These are phyloP conservation scores for Trissonchulus sp. DNA, from an alignment of 2,888 invertebrate species.

Conservation along the genomic window DNA sequence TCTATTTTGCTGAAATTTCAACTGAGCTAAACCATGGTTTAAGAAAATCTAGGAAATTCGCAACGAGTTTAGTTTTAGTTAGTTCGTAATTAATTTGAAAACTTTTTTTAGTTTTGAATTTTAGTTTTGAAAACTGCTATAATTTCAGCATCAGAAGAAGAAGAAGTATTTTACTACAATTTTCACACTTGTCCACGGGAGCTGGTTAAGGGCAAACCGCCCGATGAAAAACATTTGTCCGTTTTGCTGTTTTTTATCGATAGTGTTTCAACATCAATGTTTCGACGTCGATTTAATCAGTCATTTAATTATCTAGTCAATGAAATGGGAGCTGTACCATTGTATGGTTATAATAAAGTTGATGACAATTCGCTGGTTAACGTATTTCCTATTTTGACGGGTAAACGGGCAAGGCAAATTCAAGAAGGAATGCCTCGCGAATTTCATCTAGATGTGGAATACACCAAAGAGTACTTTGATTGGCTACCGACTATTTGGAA, in stretches of 20 bases:
- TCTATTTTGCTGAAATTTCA: too few species aligned
- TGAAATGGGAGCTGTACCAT: slow-evolving; percentile 43
- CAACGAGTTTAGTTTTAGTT: too few species aligned
- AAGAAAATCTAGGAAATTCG: too few species aligned
- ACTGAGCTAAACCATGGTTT: too few species aligned
- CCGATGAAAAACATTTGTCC: slow-evolving; percentile 30
- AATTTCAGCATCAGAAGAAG: too few species aligned
- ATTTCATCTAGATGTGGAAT: slow-evolving; percentile 37
- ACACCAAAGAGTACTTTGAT: slow-evolving; percentile 44
- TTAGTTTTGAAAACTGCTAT: too few species aligned
- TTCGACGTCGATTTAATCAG: slow-evolving; percentile 48
- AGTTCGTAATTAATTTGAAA: too few species aligned
- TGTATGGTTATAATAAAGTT: slow-evolving; percentile 54
- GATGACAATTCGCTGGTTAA: slow-evolving; percentile 55
- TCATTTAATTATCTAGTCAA: slow-evolving; percentile 45
- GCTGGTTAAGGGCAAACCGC: not conserved
- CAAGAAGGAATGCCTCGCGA: slow-evolving; percentile 25
- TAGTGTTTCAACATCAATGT: slow-evolving; percentile 53
- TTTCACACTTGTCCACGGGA: not conserved
- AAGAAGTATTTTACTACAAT: not conserved
- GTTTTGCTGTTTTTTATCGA: slow-evolving; percentile 54
- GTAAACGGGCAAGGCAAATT: slow-evolving; percentile 31
- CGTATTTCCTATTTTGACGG: slow-evolving; percentile 51
- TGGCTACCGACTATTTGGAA: slow-evolving; percentile 53
- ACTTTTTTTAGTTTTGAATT: too few species aligned